These are phyloP conservation scores for Brotula barbata DNA, from an alignment of 2,797 vertebrate species.

Conservation along the genomic window DNA sequence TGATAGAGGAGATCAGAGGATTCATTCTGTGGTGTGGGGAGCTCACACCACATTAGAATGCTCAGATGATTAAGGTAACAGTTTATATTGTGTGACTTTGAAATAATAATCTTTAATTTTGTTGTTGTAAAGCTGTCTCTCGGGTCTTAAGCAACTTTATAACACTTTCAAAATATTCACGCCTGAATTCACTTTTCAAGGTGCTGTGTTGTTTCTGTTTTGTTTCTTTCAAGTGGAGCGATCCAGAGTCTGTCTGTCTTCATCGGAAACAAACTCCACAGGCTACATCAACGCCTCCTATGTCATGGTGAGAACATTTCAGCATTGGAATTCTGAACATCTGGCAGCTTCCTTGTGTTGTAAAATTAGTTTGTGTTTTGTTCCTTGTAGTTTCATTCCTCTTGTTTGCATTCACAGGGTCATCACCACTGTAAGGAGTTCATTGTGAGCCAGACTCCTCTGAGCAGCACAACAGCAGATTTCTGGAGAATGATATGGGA, in stretches of 20 bases:
- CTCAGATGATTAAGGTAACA: too few species aligned
- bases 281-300: constrained; percentile 98
- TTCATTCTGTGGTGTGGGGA: too few species aligned
- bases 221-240: constrained; percentile 89
- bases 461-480: constrained; percentile 89
- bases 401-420: constrained; percentile 78
- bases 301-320: constrained; percentile 82
- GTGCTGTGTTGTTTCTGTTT: constrained; percentile 49
- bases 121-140: too few species aligned
- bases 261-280: constrained; percentile 83
- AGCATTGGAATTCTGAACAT: too few species aligned
- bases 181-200: too few species aligned
- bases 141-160: too few species aligned
- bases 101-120: too few species aligned
- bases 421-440: constrained; percentile 89
- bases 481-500: constrained; percentile 99
- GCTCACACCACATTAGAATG: too few species aligned
- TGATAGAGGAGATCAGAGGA: too few species aligned
- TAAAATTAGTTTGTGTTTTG: background rate
- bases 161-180: too few species aligned
- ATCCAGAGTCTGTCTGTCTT: constrained; percentile 89
- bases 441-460: constrained; percentile 92
- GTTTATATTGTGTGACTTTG: too few species aligned
- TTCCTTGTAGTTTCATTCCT: background rate
- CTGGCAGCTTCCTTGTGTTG: too few species aligned